Evolutionary conservation across 2,888 invertebrate genomes (phyloP).

Genomic region (Xestia rhomboidea): DNA sequence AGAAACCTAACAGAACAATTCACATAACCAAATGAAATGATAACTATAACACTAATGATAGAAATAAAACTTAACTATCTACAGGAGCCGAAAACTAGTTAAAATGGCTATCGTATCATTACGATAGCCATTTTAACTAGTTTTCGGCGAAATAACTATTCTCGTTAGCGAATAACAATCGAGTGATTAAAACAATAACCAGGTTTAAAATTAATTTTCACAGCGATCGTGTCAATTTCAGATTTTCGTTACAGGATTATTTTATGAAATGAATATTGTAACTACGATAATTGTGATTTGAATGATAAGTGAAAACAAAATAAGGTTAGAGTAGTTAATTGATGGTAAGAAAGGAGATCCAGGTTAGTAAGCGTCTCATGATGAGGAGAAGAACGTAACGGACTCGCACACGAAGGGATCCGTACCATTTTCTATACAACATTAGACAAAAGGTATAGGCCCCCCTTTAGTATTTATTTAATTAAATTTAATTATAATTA

Average conservation of each 20-base stretch:
- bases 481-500: too few species aligned
- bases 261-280: background rate
- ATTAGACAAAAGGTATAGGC: too few species aligned
- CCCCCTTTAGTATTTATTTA: too few species aligned
- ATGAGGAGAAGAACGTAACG: background rate
- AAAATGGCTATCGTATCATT: too few species aligned
- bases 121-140: constrained; percentile 7
- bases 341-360: background rate
- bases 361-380: background rate
- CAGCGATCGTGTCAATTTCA: constrained; percentile 1
- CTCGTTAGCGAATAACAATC: constrained; percentile 29
- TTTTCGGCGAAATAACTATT: background rate
- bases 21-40: constrained; percentile 5
- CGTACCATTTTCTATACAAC: too few species aligned
- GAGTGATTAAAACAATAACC: constrained; percentile 30
- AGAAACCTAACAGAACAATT: background rate
- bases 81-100: too few species aligned
- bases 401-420: too few species aligned
- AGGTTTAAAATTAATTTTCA: constrained; percentile 38
- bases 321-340: background rate
- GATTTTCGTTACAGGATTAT: constrained; percentile 10
- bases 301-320: constrained; percentile 4
- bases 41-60: constrained; percentile 11
- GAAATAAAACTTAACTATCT: background rate
- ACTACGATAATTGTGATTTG: too few species aligned